Evolutionary conservation across 1,140 invertebrate genomes (phyloP), one percentile per base, ranked within the genome.

Genomic region (Drosophila miranda): DNA sequence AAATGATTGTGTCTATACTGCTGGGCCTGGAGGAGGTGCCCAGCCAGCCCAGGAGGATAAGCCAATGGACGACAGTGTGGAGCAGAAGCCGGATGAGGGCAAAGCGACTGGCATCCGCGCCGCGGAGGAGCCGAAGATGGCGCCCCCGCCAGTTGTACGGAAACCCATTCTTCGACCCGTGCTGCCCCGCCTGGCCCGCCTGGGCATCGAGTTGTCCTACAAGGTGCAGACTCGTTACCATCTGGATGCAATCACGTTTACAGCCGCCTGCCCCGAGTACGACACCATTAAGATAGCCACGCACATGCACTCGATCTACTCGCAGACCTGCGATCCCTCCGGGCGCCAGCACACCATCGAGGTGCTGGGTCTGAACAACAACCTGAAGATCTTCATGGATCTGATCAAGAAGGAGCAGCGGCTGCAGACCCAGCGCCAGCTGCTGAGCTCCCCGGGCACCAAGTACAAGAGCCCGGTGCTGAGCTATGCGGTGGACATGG

Each of bases 401-500:
- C 89, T 93, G 0, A 93, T 94, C 61, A 93, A 94, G 55, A 92
- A 92, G 57, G 92, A 93, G 57, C 89, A 90, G 46, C 90, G 87
- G 1, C 55, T 89, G 34, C 89, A 90, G 55, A 67, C 89, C 1
- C 87, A 90, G 44, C 77, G 89, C 0, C 83, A 94, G 58, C 92
- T 92, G n/a, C 34, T 38, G 11, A 92, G 92, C 45, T 92, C 91
- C 0, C 92, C 94, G 13, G 78, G 91, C 3, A 92, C 92, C 60
- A 92, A 95, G 57, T 94, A 94, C 75, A 96, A 95, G 84, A 96
- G 95, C 38, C 94, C 96, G 4, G 94, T 94, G 14, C 93, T 95
- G 61, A 94, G 94, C 5, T 98, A 97, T 89, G 93, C 95, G 2
- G 92, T 94, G 8, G 95, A 96, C 88, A 91, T 98, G 57, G 92